These are phyloP conservation scores for Drosophila santomea DNA, from an alignment of 1,140 invertebrate species.

Conservation along the genomic window DNA sequence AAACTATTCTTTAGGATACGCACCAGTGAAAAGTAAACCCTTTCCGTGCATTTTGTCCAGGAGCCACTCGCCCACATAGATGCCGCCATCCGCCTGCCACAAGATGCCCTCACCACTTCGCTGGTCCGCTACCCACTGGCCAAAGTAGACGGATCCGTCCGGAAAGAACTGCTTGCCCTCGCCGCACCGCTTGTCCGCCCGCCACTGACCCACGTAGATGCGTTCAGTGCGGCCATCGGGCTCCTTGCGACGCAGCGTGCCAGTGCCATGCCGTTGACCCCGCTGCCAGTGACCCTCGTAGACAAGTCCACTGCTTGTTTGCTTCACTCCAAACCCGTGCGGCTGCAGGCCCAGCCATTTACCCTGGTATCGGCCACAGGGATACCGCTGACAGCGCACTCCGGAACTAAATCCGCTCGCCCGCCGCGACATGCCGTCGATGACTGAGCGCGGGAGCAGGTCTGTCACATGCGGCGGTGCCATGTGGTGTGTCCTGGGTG, in stretches of 20 bases:
- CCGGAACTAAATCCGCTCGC: conserved; percentile 36
- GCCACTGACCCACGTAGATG: conserved; percentile 86
- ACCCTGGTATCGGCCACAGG: conserved; percentile 59
- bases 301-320: conserved; percentile 47
- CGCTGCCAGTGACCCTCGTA: conserved; percentile 87
- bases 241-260: conserved; percentile 50
- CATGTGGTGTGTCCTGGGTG: conserved; percentile 34
- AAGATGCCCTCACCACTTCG: conserved; percentile 87
- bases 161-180: conserved; percentile 77
- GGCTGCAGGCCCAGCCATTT: conserved; percentile 46
- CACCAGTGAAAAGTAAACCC: conserved; percentile 81
- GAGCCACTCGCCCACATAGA: conserved; percentile 86
- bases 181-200: conserved; percentile 84
- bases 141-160: conserved; percentile 72
- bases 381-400: conserved; percentile 58
- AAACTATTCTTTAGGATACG: conserved; percentile 5
- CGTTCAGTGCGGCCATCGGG: conserved; percentile 21
- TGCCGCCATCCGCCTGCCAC: conserved; percentile 85
- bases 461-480: conserved; percentile 43
- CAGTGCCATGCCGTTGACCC: conserved; percentile 86
- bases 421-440: conserved; percentile 51
- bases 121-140: conserved; percentile 85
- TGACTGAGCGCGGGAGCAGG: conserved; percentile 34
- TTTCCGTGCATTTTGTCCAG: conserved; percentile 82
- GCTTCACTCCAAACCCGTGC: conserved; percentile 56